phyloP scores from a whole-genome alignment of 2,113 vertebrate species.

The Halcyon senegalensis region DNA sequence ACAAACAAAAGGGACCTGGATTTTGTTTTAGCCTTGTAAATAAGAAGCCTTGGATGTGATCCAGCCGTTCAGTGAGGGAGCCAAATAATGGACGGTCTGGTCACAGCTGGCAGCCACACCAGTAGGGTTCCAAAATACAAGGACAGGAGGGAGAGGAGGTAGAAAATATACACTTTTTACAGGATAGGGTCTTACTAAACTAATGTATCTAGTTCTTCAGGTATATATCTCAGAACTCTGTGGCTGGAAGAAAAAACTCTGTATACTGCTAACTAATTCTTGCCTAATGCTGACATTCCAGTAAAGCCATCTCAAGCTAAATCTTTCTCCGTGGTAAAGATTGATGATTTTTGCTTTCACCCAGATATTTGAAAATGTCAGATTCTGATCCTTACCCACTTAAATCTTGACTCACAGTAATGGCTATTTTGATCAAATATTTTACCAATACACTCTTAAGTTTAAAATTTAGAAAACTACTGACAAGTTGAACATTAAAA shows the following conservation, averaged over 20 bases:
- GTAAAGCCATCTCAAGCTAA: background rate
- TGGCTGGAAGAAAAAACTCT: background rate
- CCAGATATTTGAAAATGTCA: background rate
- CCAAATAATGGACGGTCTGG: background rate
- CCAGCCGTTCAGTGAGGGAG: background rate
- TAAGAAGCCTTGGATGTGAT: background rate
- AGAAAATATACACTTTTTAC: background rate
- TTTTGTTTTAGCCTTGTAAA: slow-evolving; percentile 32
- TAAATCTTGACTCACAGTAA: background rate
- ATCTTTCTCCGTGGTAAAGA: background rate
- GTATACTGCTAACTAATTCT: background rate
- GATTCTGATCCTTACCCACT: background rate
- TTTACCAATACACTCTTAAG: background rate
- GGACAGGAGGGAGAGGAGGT: background rate
- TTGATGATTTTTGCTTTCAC: background rate
- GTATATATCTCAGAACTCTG: background rate
- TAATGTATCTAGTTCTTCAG: background rate
- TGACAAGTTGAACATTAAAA: background rate
- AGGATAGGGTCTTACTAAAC: background rate
- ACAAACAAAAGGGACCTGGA: background rate
- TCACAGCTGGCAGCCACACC: background rate
- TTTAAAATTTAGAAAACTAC: background rate
- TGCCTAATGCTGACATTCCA: background rate
- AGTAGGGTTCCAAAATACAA: background rate
- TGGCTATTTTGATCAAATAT: background rate